Base-by-base conservation (phyloP, 2,888 invertebrate species). In the Oligia latruncula region DNA sequence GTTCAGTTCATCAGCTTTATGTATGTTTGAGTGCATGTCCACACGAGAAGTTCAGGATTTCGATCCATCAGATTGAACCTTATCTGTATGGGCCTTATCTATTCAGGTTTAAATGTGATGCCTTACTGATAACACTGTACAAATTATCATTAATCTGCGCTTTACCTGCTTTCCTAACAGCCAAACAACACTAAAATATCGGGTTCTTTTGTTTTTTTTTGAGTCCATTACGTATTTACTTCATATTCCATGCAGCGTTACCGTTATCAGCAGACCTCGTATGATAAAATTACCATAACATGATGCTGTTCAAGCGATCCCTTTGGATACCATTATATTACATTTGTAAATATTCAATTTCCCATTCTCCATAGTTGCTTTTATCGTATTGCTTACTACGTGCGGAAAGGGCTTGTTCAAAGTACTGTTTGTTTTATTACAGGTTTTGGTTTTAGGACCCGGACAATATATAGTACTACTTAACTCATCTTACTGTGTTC, bases 261-360 rank as follows among this genome's bases (percentile, higher is more conserved):
- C 20, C 29, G 40, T 73, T 80, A 85, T 77, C 74, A 52, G 55
- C 40, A 68, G 9, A 60, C 62, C 52, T 71, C 66, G 70, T 80
- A 67, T 62, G 70, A 64, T 72, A 60, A 87, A 77, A 85, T 85
- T 80, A 85, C 52, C 75, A 80, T 80, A 87, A 77, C 60, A 62
- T 68, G 67, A 73, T n/a, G 23, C 52, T 68, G 60, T 75, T 84
- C 8, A 73, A 67, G 68, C 64, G n/a, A 52, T 58, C 74, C 67
- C 46, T 80, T n/a, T 60, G 72, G 71, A 74, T 60, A 75, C 65
- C 66, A 64, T n/a, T n/a, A n/a, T n/a, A n/a, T n/a, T n/a, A n/a
- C n/a, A n/a, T 80, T 64, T 66, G 15, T 58, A 43, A 80, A 87
- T 74, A 81, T 78, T 71, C 55, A 72, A 78, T 83, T 71, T 74